Percentiles rank a stretch among this genome's conserved stretches.
Evolutionary conservation across 2,797 vertebrate species (phyloP).

Genomic region (Scolopax rusticola): DNA sequence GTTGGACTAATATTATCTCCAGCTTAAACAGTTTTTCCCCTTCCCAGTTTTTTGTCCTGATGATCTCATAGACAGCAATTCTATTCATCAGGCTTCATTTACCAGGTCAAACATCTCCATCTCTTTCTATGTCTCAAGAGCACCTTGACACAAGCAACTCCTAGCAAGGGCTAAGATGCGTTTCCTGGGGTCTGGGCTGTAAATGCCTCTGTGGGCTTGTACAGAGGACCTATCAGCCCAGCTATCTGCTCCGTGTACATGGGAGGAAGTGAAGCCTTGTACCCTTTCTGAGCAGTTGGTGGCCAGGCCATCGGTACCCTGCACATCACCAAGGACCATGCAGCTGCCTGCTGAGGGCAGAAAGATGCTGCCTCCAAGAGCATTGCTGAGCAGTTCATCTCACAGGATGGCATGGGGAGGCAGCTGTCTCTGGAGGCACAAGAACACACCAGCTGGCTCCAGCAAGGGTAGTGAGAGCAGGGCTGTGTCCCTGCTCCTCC

Average conservation of each 20-base stretch:
- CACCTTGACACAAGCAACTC: background rate
- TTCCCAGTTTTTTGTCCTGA: background rate
- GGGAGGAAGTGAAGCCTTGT: background rate
- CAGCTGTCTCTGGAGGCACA: background rate
- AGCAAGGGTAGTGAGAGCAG: background rate
- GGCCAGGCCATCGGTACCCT: background rate
- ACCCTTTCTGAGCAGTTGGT: background rate
- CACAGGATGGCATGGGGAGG: background rate
- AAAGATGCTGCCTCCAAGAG: background rate
- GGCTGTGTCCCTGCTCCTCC: background rate
- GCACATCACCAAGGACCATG: background rate
- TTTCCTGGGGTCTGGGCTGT: background rate
- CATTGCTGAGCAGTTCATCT: background rate
- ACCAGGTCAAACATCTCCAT: background rate
- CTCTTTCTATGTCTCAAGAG: background rate
- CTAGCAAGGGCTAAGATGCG: background rate
- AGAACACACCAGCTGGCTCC: background rate
- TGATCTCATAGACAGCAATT: background rate
- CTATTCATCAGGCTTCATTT: background rate
- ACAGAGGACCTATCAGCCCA: background rate
- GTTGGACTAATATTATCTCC: background rate
- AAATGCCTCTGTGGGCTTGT: background rate
- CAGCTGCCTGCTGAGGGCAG: background rate
- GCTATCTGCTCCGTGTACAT: background rate
- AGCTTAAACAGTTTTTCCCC: background rate